Percentiles rank a stretch among this genome's conserved stretches.
Evolutionary conservation across 2,113 vertebrate species (phyloP).

Genomic region (Holacanthus passer): DNA sequence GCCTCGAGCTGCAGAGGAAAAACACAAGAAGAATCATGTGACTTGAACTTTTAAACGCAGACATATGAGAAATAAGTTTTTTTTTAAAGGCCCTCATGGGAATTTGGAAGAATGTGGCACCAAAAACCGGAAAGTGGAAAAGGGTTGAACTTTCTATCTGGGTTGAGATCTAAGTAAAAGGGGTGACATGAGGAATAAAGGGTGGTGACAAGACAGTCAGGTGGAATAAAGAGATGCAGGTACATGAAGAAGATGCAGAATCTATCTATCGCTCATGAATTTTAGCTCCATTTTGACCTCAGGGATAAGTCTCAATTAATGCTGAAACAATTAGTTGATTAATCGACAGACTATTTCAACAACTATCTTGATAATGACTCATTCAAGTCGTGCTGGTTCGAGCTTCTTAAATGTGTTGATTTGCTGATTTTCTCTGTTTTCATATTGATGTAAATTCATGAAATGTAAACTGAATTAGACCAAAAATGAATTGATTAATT

Average conservation of each 20-base stretch:
- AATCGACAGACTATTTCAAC: neutral
- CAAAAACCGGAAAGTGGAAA: constrained; percentile 35
- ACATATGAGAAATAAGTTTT: neutral
- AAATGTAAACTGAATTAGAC: no score
- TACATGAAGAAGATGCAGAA: constrained; percentile 12
- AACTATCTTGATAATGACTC: neutral
- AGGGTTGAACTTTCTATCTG: constrained; percentile 39
- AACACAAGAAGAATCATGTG: constrained; percentile 64
- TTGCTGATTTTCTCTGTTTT: neutral
- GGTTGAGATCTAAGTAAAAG: constrained; percentile 37
- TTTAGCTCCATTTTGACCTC: neutral
- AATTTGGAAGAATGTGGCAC: constrained; percentile 50
- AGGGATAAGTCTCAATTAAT: neutral
- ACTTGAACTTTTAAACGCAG: constrained; percentile 50
- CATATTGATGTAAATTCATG: neutral
- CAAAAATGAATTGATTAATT: neutral
- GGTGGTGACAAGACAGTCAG: constrained; percentile 35
- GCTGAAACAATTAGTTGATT: neutral
- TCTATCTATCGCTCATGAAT: neutral
- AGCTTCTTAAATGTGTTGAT: neutral
- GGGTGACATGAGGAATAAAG: constrained; percentile 38
- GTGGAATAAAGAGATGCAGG: constrained; percentile 19
- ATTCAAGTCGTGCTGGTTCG: neutral
- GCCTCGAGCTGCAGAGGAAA: constrained; percentile 87
- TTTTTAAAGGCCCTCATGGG: constrained; percentile 31